Conservation (phyloP, 2,888 invertebrate genomes). For the Nomada ruficornis region DNA sequence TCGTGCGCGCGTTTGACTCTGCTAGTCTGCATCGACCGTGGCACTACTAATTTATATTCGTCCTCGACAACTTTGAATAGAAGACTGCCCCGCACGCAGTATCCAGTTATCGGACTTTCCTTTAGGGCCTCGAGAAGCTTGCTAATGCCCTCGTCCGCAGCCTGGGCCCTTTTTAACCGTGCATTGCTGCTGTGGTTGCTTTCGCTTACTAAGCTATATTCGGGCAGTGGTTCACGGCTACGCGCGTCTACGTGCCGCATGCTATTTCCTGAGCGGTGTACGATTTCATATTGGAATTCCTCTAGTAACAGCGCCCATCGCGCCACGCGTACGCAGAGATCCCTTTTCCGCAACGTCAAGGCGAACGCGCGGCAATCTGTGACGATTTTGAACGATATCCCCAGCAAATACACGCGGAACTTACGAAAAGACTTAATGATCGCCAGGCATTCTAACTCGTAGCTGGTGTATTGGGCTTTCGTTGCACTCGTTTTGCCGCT, state of each 20-base stretch:
- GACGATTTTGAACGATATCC: neutral
- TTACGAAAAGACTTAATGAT: too few relatives aligned
- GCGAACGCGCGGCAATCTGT: too few relatives aligned
- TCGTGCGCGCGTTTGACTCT: neutral
- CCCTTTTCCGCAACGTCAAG: too few relatives aligned
- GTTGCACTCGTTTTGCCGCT: too few relatives aligned
- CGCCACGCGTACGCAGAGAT: too few relatives aligned
- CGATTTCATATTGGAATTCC: neutral
- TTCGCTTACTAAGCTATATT: neutral
- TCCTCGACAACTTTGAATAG: neutral
- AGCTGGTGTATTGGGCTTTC: too few relatives aligned
- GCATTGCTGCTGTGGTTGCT: slow-evolving; percentile 2
- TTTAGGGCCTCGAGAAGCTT: neutral
- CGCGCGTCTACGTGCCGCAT: slow-evolving; percentile 17
- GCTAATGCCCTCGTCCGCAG: neutral
- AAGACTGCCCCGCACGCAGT: neutral
- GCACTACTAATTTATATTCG: neutral
- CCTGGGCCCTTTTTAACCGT: neutral
- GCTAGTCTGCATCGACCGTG: neutral
- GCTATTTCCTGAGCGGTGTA: slow-evolving; percentile 16
- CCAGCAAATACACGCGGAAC: too few relatives aligned
- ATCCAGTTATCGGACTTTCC: neutral
- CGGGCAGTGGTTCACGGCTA: neutral
- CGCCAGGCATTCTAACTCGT: too few relatives aligned
- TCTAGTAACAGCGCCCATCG: too few relatives aligned